A percentile compares a stretch with the other conserved stretches of the same genome.
phyloP scores from a whole-genome alignment of 2,888 invertebrate species.

The Epinotia brunnichana region DNA sequence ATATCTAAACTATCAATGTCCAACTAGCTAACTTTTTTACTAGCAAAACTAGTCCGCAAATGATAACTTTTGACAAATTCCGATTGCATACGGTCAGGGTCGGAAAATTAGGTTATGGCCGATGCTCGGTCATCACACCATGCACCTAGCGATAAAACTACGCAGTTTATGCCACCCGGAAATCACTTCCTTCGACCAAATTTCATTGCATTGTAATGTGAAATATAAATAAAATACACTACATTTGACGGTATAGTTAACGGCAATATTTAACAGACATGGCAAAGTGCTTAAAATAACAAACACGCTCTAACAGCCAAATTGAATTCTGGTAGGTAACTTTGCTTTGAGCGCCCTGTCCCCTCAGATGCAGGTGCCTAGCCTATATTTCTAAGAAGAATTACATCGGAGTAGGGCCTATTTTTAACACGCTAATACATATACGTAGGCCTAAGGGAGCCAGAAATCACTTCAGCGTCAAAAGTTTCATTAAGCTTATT shows the following conservation, averaged over 20 bases:
- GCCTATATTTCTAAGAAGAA: not conserved
- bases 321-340: too few relatives aligned
- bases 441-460: conserved; percentile 13
- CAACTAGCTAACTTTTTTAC: conserved; percentile 9
- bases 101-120: conserved; percentile 40
- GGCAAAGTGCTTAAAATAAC: not conserved
- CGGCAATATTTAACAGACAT: not conserved
- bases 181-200: not conserved
- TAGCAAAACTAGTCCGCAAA: conserved; percentile 3
- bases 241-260: not conserved
- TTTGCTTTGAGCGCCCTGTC: too few relatives aligned
- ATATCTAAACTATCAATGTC: too few relatives aligned
- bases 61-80: conserved; percentile 29
- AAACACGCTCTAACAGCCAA: not conserved
- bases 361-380: not conserved
- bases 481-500: conserved; percentile 38
- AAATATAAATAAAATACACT: not conserved
- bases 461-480: conserved; percentile 27
- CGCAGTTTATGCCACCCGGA: conserved; percentile 9
- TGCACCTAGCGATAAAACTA: conserved; percentile 30
- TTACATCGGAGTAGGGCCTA: not conserved
- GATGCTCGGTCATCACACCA: conserved; percentile 21
- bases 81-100: conserved; percentile 32
- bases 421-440: conserved; percentile 4
- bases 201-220: not conserved